These are phyloP conservation scores for Asbolus verrucosus DNA, from an alignment of 1,140 invertebrate species.

Conservation along the genomic window DNA sequence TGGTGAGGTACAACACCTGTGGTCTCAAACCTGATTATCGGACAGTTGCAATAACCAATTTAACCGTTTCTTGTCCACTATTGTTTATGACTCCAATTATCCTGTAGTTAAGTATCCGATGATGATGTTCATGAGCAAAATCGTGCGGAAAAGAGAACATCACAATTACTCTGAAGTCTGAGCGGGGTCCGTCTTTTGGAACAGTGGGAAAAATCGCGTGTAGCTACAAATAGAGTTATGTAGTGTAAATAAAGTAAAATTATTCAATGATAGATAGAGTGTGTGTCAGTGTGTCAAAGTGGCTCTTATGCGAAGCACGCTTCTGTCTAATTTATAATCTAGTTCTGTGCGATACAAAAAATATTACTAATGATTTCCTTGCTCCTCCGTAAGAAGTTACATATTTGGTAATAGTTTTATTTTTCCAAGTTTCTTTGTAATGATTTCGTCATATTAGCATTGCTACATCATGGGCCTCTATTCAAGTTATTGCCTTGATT, in stretches of 20 bases:
- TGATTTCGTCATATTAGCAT: slow-evolving; percentile 12
- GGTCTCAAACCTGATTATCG: slow-evolving; percentile 45
- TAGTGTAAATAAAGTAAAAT: slow-evolving; percentile 49
- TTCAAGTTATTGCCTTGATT: neutral
- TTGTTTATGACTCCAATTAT: slow-evolving; percentile 48
- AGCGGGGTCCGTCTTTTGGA: neutral
- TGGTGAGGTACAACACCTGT: slow-evolving; percentile 40
- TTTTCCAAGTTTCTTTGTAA: slow-evolving; percentile 34
- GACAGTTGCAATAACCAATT: slow-evolving; percentile 43
- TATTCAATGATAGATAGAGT: slow-evolving; percentile 49
- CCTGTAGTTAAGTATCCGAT: slow-evolving; percentile 27
- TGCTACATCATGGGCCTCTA: slow-evolving; percentile 1
- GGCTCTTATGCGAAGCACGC: slow-evolving; percentile 50
- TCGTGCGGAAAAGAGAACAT: neutral
- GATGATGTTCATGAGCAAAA: neutral
- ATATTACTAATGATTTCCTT: slow-evolving; percentile 52
- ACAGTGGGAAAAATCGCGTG: neutral
- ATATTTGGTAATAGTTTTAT: slow-evolving; percentile 48
- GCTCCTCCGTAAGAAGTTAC: slow-evolving; percentile 48
- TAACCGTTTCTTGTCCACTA: slow-evolving; percentile 47
- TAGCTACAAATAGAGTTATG: slow-evolving; percentile 3
- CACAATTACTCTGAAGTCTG: neutral
- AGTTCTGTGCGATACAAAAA: slow-evolving; percentile 52
- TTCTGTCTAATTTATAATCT: slow-evolving; percentile 55
- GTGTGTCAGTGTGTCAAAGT: slow-evolving; percentile 54